Conservation (phyloP, 2,888 invertebrate genomes). For the Cephalotes varians region DNA sequence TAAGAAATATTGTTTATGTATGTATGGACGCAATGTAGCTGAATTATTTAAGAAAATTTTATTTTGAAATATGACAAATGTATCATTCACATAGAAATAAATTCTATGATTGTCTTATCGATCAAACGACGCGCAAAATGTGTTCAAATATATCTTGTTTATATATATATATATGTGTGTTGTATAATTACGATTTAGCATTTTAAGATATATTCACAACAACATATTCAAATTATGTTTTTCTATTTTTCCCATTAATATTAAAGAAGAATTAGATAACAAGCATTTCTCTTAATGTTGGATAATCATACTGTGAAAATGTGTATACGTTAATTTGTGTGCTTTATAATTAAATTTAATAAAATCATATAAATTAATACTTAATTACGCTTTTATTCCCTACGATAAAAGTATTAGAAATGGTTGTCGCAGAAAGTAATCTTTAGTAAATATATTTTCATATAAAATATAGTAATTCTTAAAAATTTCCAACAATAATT, state of each 20-base stretch:
- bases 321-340: background rate
- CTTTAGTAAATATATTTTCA: background rate
- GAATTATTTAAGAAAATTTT: constrained; percentile 4
- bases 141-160: no score
- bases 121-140: background rate
- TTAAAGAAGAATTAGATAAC: background rate
- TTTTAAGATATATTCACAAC: background rate
- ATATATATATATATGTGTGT: no score
- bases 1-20: background rate
- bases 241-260: background rate
- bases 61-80: background rate
- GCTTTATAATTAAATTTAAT: background rate
- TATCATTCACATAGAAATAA: background rate
- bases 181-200: no score
- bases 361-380: background rate
- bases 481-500: no score
- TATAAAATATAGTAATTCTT: background rate
- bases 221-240: background rate
- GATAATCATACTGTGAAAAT: background rate
- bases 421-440: background rate
- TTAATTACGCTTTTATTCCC: no score
- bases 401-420: background rate
- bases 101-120: background rate
- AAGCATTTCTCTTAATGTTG: background rate
- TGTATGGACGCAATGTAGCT: background rate